phyloP scores from a whole-genome alignment of 2,113 vertebrate species.

The Pachyramphus minor region DNA sequence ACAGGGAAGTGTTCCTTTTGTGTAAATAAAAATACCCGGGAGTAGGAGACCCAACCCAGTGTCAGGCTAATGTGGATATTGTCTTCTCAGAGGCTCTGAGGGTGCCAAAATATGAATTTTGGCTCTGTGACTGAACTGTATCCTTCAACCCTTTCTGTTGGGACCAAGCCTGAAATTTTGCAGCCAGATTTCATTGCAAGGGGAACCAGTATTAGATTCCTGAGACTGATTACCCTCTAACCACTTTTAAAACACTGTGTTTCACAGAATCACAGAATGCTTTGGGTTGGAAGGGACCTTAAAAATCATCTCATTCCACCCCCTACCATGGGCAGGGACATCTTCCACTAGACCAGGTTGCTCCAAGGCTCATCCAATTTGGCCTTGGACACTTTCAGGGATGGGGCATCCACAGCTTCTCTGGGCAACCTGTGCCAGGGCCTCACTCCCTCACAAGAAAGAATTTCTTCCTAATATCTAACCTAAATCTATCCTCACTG shows the following conservation, averaged over 20 bases:
- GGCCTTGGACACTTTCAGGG: neutral
- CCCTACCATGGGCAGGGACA: neutral
- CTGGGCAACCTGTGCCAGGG: neutral
- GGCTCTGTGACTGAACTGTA: neutral
- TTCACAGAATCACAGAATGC: neutral
- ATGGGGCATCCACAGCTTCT: neutral
- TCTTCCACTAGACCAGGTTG: neutral
- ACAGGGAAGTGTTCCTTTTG: neutral
- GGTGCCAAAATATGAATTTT: neutral
- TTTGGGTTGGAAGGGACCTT: neutral
- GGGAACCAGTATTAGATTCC: neutral
- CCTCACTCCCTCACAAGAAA: neutral
- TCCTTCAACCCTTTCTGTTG: neutral
- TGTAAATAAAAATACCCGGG: neutral
- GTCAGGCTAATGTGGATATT: neutral
- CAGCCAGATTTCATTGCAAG: neutral
- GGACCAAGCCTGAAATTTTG: neutral
- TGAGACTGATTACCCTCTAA: neutral
- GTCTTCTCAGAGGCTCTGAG: neutral
- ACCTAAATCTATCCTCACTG: neutral
- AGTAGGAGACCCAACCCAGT: neutral
- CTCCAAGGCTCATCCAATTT: neutral
- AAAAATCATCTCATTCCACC: neutral
- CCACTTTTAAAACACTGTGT: rapidly evolving
- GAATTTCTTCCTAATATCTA: neutral